Conservation (phyloP, 2,888 invertebrate genomes). For the Brachycybe producta region DNA sequence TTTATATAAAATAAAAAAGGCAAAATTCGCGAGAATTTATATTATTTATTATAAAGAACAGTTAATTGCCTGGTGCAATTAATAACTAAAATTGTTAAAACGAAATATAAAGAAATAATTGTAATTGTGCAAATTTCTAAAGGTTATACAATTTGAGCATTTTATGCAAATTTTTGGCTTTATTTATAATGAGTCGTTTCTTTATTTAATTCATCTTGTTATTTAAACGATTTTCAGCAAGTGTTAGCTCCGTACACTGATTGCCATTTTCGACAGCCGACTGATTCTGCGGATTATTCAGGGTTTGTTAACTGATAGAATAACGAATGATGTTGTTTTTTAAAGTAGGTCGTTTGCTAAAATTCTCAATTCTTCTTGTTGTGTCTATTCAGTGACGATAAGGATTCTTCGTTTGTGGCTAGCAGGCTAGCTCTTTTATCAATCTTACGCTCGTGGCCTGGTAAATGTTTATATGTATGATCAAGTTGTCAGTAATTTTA, state of each 20-base stretch:
- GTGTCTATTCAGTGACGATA: slow-evolving; percentile 38
- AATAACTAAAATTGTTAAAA: too few species aligned
- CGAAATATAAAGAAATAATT: too few species aligned
- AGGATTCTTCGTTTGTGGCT: slow-evolving; percentile 70
- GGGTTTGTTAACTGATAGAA: slow-evolving; percentile 42
- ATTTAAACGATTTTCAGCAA: slow-evolving; percentile 55
- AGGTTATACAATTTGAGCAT: too few species aligned
- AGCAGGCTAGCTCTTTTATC: slow-evolving; percentile 71
- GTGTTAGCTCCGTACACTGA: slow-evolving; percentile 89
- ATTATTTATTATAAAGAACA: too few species aligned
- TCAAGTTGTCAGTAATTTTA: too few species aligned
- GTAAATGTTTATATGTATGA: too few species aligned
- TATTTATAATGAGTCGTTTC: slow-evolving; percentile 3
- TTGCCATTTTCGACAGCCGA: slow-evolving; percentile 51
- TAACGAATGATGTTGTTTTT: too few species aligned
- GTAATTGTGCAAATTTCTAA: too few species aligned
- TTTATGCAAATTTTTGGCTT: not conserved
- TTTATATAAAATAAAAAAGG: not conserved
- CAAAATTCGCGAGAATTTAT: too few species aligned
- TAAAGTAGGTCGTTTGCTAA: too few species aligned
- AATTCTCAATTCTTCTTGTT: not conserved
- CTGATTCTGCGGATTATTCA: slow-evolving; percentile 36
- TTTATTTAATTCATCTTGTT: slow-evolving; percentile 6
- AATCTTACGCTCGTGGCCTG: slow-evolving; percentile 75
- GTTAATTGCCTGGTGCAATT: too few species aligned